Evolutionary conservation across 2,113 vertebrate species (phyloP).

Genomic region (Malurus melanocephalus): DNA sequence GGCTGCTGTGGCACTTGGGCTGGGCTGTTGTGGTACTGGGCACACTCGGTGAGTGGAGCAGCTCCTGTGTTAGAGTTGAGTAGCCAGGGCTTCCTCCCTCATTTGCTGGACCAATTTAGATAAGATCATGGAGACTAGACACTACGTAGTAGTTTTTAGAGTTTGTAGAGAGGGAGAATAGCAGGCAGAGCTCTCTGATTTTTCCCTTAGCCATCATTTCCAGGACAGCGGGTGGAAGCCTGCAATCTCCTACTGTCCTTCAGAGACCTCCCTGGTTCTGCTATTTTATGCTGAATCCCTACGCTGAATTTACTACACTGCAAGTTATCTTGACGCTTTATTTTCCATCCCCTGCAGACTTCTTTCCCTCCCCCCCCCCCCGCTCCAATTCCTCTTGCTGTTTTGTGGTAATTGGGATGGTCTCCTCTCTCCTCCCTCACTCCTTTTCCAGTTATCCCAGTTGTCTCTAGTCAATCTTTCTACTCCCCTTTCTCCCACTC

Average conservation of each 20-base stretch:
- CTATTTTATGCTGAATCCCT: background rate
- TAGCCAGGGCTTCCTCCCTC: background rate
- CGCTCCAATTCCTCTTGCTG: background rate
- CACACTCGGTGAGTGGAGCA: rapidly evolving
- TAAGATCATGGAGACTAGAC: background rate
- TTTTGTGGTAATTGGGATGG: background rate
- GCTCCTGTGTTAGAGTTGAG: background rate
- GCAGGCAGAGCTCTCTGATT: slow-evolving; percentile 7
- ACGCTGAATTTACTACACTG: background rate
- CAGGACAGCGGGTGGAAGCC: background rate
- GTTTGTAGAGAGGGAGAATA: background rate
- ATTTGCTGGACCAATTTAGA: background rate
- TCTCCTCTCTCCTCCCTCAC: background rate
- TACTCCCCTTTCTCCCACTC: background rate
- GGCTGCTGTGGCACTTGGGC: background rate
- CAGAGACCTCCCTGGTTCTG: background rate
- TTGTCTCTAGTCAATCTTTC: background rate
- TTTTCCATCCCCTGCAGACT: background rate
- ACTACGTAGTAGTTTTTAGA: background rate
- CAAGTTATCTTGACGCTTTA: background rate
- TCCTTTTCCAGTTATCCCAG: background rate
- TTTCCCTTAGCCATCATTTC: slow-evolving; percentile 34
- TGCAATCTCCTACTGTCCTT: slow-evolving; percentile 3
- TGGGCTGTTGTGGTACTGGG: background rate
- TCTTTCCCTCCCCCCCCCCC: background rate